Evolutionary conservation across 2,113 vertebrate species (phyloP).

Genomic region (Capra hircus): DNA sequence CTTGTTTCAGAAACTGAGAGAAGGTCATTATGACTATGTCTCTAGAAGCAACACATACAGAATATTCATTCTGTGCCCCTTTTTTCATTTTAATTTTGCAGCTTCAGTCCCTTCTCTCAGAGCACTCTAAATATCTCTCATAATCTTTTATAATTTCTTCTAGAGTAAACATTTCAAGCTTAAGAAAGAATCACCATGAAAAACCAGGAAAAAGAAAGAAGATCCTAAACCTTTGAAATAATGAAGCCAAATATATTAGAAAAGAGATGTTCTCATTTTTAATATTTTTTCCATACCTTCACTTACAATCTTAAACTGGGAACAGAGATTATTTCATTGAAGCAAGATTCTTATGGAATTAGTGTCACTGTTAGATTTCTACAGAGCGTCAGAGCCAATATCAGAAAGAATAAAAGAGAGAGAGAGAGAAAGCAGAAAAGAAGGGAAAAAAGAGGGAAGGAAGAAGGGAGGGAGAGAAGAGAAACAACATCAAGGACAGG

Average conservation of each 20-base stretch:
- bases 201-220: not conserved
- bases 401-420: not conserved
- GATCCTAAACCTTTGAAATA: not conserved
- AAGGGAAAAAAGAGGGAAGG: conserved; percentile 13
- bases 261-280: not conserved
- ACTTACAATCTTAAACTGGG: not conserved
- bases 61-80: not conserved
- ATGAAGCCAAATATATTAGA: not conserved
- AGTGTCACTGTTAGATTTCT: not conserved
- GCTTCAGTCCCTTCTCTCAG: not conserved
- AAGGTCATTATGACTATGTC: not conserved
- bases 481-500: conserved; percentile 31
- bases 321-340: conserved; percentile 21
- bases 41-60: not conserved
- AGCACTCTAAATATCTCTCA: not conserved
- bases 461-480: not conserved
- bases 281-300: not conserved
- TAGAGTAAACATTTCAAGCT: not conserved
- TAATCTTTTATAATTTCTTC: not conserved
- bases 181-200: not conserved
- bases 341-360: conserved; percentile 39
- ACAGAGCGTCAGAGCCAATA: conserved; percentile 16
- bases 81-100: not conserved
- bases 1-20: not conserved
- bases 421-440: not conserved